Conservation (phyloP, 2,888 invertebrate species). For the Griposia aprilina region DNA sequence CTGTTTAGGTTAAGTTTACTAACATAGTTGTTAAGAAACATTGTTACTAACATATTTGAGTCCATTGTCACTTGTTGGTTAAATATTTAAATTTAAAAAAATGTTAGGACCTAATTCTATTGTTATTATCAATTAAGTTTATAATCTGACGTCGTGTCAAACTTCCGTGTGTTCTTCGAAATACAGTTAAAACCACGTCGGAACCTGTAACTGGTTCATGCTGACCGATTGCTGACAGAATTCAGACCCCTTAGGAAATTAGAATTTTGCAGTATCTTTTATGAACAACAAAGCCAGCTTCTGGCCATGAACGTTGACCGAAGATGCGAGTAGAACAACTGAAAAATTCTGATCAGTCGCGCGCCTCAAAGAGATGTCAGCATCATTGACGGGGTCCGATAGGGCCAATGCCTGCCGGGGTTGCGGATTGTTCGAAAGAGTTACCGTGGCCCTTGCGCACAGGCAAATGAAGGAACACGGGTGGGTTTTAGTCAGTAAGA, state of each 20-base stretch:
- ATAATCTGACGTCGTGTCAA: not conserved
- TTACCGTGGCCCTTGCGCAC: too few relatives aligned
- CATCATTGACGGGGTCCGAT: too few relatives aligned
- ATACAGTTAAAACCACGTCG: slow-evolving; percentile 3
- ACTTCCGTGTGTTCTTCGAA: not conserved
- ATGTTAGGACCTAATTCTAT: not conserved
- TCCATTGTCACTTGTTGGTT: too few relatives aligned
- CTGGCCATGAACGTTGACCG: not conserved
- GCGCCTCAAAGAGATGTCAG: too few relatives aligned
- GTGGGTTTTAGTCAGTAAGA: too few relatives aligned
- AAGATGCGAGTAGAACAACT: not conserved
- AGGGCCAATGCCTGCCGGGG: too few relatives aligned
- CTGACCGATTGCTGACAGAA: slow-evolving; percentile 29
- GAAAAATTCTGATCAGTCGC: not conserved
- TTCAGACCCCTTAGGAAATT: slow-evolving; percentile 41
- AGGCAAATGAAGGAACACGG: too few relatives aligned
- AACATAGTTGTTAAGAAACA: too few relatives aligned
- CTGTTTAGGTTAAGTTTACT: too few relatives aligned
- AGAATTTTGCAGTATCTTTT: slow-evolving; percentile 26
- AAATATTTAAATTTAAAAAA: too few relatives aligned
- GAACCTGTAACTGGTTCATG: slow-evolving; percentile 17
- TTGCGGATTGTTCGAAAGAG: too few relatives aligned
- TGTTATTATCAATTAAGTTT: not conserved
- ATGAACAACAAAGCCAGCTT: slow-evolving; percentile 12
- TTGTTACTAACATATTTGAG: too few relatives aligned